These are phyloP conservation scores for Mnemiopsis leidyi DNA, from an alignment of 37 sponge, comb jelly and placozoan genomes.

Conservation along the genomic window DNA sequence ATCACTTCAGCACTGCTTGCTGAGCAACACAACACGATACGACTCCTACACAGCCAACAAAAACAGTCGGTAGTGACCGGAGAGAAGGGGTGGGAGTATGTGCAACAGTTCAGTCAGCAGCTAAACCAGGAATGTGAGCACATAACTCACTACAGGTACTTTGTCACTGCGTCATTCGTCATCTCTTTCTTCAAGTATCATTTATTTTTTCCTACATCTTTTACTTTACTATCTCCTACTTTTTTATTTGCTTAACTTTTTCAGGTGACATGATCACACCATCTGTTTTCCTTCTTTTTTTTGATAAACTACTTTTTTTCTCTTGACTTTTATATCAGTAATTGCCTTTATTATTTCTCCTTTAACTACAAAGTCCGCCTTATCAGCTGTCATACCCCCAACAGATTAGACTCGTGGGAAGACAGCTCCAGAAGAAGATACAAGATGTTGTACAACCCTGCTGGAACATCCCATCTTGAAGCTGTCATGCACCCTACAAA, in stretches of 20 bases:
- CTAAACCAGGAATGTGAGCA: neutral
- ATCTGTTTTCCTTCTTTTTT: too few relatives aligned
- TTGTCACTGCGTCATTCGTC: too few relatives aligned
- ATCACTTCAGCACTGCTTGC: slow-evolving; percentile 1
- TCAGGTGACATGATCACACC: too few relatives aligned
- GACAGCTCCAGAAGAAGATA: slow-evolving; percentile 70
- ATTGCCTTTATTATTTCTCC: too few relatives aligned
- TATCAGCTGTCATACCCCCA: too few relatives aligned
- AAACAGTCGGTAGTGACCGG: neutral
- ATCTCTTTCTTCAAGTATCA: too few relatives aligned
- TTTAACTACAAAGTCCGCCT: too few relatives aligned
- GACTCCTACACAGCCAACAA: neutral
- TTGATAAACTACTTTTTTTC: too few relatives aligned
- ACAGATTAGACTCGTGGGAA: slow-evolving; percentile 74
- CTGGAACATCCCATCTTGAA: slow-evolving; percentile 73
- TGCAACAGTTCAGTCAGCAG: neutral
- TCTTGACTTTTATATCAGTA: too few relatives aligned
- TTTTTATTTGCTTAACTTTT: neutral
- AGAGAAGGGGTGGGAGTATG: slow-evolving; percentile 32
- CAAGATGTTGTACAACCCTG: slow-evolving; percentile 73
- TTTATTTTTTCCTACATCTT: neutral
- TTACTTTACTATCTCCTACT: neutral
- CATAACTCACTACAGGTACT: neutral
- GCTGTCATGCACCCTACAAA: slow-evolving; percentile 67
- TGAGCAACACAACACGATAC: neutral